phyloP scores from a whole-genome alignment of 2,113 vertebrate genomes.

The Prinia subflava region DNA sequence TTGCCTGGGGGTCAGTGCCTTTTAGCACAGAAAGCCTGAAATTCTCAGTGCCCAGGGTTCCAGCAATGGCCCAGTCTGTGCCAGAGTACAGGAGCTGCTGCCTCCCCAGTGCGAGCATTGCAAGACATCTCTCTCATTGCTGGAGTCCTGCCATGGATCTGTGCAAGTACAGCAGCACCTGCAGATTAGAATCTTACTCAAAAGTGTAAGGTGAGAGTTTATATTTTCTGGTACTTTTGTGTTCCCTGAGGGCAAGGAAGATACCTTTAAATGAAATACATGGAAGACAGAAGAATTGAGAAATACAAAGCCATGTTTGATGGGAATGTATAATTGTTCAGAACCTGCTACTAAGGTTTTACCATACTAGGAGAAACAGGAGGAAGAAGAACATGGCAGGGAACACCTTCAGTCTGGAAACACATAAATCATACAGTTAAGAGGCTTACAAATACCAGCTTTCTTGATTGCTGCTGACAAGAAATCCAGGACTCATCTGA shows the following conservation, averaged over 20 bases:
- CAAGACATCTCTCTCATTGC: background rate
- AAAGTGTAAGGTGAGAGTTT: background rate
- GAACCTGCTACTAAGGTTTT: background rate
- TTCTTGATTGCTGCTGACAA: background rate
- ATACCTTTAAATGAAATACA: background rate
- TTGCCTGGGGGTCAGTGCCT: background rate
- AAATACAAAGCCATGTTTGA: background rate
- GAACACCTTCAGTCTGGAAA: background rate
- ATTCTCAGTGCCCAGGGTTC: background rate
- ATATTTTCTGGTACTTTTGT: background rate
- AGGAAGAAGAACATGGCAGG: background rate
- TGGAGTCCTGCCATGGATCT: background rate
- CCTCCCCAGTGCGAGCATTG: fast-evolving
- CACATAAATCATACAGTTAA: background rate
- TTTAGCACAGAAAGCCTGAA: background rate
- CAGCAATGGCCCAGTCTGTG: background rate
- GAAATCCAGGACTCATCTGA: background rate
- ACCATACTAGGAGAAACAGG: background rate
- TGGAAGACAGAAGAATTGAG: background rate
- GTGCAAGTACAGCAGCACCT: background rate
- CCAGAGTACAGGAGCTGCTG: background rate
- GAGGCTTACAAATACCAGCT: background rate
- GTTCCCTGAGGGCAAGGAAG: background rate
- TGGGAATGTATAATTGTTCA: background rate
- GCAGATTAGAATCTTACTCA: background rate